Percentiles rank a stretch among this genome's conserved stretches.
Conservation (phyloP, 1,140 invertebrate genomes). For the Tetramorium simillimum region DNA sequence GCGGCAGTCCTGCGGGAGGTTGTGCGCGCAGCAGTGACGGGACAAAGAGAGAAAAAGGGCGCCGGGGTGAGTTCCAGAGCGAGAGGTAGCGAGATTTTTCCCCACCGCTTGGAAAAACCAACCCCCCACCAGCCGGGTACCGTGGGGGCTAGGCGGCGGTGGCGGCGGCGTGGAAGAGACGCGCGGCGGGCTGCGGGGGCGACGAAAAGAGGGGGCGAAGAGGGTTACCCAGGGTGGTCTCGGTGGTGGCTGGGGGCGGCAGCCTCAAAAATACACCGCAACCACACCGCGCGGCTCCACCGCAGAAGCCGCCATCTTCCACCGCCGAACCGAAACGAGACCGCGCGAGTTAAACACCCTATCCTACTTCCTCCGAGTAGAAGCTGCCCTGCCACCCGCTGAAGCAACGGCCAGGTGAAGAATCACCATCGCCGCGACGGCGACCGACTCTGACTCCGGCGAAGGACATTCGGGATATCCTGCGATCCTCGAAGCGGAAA, state of each 20-base stretch:
- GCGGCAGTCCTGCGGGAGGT: conserved; percentile 58
- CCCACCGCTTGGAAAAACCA: conserved; percentile 78
- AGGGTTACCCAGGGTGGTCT: conserved; percentile 76
- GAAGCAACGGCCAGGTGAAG: conserved; percentile 66
- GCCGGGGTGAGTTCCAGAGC: not conserved
- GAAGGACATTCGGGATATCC: not conserved
- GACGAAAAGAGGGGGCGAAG: conserved; percentile 68
- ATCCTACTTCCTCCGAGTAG: conserved; percentile 71
- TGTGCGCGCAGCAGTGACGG: conserved; percentile 47
- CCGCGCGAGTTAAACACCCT: conserved; percentile 84
- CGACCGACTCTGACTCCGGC: not conserved
- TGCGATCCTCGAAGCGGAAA: conserved; percentile 11
- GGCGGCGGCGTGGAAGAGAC: conserved; percentile 76
- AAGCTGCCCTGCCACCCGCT: conserved; percentile 74
- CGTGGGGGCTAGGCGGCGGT: conserved; percentile 70
- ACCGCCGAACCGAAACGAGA: conserved; percentile 84
- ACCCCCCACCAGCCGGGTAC: conserved; percentile 71
- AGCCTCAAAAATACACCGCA: conserved; percentile 86
- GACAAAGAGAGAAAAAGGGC: conserved; percentile 42
- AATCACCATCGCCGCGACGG: conserved; percentile 38
- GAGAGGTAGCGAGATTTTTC: conserved; percentile 76
- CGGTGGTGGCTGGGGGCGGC: conserved; percentile 82
- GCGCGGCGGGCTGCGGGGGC: conserved; percentile 71
- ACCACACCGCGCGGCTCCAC: conserved; percentile 86
- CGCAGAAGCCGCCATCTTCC: conserved; percentile 86